Evolutionary conservation across 1,140 invertebrate species (phyloP).

Genomic region (Chionoecetes opilio): DNA sequence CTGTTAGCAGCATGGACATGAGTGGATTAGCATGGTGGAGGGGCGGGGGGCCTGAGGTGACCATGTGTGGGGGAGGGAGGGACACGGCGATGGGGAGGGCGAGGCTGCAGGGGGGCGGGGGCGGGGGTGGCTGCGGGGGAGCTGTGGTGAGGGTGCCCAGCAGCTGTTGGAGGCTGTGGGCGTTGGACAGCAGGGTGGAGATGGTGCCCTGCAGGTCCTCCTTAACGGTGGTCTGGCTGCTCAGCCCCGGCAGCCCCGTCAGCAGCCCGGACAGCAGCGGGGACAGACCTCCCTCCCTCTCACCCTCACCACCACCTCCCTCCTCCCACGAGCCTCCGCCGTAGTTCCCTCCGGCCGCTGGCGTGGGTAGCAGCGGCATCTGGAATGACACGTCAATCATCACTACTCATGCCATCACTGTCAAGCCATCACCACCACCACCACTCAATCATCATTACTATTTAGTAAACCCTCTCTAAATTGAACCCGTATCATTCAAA

Average conservation of each 20-base stretch:
- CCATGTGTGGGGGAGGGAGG: constrained; percentile 77
- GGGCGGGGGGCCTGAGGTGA: constrained; percentile 79
- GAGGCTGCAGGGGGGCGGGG: background rate
- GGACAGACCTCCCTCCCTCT: constrained; percentile 53
- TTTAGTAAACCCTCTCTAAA: too few relatives aligned
- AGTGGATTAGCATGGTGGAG: constrained; percentile 68
- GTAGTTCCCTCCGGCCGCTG: constrained; percentile 58
- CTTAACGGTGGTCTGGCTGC: constrained; percentile 29
- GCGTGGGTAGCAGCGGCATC: constrained; percentile 74
- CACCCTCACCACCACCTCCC: constrained; percentile 48
- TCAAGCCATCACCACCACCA: too few relatives aligned
- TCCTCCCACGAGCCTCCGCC: constrained; percentile 56
- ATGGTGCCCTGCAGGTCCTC: constrained; percentile 83
- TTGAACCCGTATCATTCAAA: too few relatives aligned
- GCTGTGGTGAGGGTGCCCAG: constrained; percentile 81
- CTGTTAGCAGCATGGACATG: constrained; percentile 77
- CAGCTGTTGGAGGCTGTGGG: constrained; percentile 83
- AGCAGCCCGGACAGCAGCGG: constrained; percentile 72
- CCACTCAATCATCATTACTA: too few relatives aligned
- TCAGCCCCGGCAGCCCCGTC: constrained; percentile 78
- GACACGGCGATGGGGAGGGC: constrained; percentile 30
- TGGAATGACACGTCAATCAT: constrained; percentile 14
- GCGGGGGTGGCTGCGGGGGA: constrained; percentile 62
- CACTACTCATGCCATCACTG: too few relatives aligned
- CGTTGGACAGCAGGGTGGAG: constrained; percentile 83